phyloP scores from a whole-genome alignment of 1,140 invertebrate genomes.

The Drosophila willistoni region DNA sequence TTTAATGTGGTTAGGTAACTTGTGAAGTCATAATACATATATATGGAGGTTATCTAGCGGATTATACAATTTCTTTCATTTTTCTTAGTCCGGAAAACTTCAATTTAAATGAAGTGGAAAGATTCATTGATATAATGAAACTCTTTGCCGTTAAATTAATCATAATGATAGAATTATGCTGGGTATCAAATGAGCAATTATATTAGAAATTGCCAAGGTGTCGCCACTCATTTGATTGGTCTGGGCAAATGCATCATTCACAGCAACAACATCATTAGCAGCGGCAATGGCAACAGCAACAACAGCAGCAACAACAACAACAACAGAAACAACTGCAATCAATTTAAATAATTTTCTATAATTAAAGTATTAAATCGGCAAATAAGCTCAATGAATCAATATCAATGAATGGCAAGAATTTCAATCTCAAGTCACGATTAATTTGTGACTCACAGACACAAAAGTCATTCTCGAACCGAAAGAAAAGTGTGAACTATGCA shows the following conservation, averaged over 20 bases:
- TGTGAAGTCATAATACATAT: constrained; percentile 1
- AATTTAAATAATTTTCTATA: constrained; percentile 56
- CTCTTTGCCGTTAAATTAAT: constrained; percentile 69
- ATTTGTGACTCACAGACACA: constrained; percentile 3
- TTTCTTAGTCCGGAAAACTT: constrained; percentile 57
- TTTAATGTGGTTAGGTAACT: neutral
- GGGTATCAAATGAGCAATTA: constrained; percentile 39
- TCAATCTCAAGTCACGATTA: constrained; percentile 13
- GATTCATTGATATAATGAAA: constrained; percentile 32
- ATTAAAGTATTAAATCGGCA: constrained; percentile 61
- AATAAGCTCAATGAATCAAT: constrained; percentile 32
- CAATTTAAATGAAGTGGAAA: constrained; percentile 48
- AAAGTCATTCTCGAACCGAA: neutral
- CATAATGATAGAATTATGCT: constrained; percentile 7
- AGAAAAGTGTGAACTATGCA: constrained; percentile 30
- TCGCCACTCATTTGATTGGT: constrained; percentile 17
- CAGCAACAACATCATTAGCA: constrained; percentile 1
- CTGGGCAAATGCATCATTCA: constrained; percentile 12
- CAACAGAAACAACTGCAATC: constrained; percentile 7
- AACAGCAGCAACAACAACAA: constrained; percentile 1
- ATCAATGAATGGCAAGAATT: constrained; percentile 12
- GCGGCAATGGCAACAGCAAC: neutral
- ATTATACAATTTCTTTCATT: constrained; percentile 54
- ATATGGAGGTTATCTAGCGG: constrained; percentile 36
- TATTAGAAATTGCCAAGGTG: constrained; percentile 24